These are phyloP conservation scores for Chaenogobius annularis DNA, from an alignment of 2,113 vertebrate genomes.

Conservation along the genomic window DNA sequence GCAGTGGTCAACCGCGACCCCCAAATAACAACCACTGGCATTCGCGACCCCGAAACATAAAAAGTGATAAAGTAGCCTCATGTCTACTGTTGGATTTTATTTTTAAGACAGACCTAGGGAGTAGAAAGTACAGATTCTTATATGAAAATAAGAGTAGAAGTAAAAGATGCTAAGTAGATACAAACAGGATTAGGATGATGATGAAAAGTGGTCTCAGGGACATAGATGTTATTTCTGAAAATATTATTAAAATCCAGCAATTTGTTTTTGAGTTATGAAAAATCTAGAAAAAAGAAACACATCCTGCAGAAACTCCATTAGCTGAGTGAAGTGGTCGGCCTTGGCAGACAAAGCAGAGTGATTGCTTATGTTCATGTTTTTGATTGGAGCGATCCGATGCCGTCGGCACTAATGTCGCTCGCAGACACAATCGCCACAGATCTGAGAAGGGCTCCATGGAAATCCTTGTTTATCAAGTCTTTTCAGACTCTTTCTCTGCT, in stretches of 20 bases:
- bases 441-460: conserved; percentile 46
- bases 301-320: background rate
- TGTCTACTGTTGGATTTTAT: no score
- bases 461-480: conserved; percentile 60
- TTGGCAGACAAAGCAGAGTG: conserved; percentile 3
- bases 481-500: conserved; percentile 41
- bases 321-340: background rate
- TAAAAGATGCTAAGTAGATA: no score
- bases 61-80: no score
- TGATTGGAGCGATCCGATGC: conserved; percentile 27
- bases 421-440: conserved; percentile 47
- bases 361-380: conserved; percentile 26
- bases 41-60: no score
- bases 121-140: no score
- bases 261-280: background rate
- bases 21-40: no score
- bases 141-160: no score
- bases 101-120: no score
- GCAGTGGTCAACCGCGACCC: no score
- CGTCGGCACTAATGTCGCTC: conserved; percentile 26
- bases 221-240: background rate
- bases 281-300: background rate
- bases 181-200: no score
- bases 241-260: background rate
- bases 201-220: background rate